A percentile compares a stretch with the other conserved stretches of the same genome.
Evolutionary conservation across 23 tunicate species (phyloP).

Genomic region (Ciona savignyi): DNA sequence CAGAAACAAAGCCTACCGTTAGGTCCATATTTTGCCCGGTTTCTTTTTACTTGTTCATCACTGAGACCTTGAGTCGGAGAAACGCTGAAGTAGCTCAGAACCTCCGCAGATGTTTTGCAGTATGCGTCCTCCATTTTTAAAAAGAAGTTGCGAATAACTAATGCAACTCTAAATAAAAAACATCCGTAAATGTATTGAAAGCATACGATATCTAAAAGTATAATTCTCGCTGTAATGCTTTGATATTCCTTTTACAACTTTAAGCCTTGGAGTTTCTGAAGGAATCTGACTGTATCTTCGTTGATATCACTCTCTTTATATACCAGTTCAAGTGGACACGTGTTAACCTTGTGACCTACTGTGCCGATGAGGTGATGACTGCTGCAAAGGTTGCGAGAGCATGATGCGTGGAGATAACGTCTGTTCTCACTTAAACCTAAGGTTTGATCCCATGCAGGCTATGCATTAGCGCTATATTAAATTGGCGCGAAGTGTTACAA

Average conservation of each 20-base stretch:
- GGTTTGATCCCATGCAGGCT: no score
- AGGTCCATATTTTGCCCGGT: constrained; percentile 67
- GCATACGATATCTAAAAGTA: no score
- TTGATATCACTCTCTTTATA: not conserved
- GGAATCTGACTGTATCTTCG: not conserved
- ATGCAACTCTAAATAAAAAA: not conserved
- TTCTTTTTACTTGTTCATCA: constrained; percentile 52
- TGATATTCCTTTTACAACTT: no score
- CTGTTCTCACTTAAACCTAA: no score
- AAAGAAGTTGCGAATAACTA: not conserved
- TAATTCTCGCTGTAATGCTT: no score
- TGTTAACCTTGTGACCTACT: not conserved
- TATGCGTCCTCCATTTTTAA: constrained; percentile 72
- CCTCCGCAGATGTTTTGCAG: constrained; percentile 58
- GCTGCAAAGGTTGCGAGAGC: not conserved
- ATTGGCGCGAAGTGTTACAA: no score
- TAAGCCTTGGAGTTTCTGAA: no score
- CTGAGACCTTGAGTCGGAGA: constrained; percentile 38
- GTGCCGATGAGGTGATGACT: constrained; percentile 1
- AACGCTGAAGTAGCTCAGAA: constrained; percentile 48
- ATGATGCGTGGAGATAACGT: no score
- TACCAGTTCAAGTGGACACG: not conserved
- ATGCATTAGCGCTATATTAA: no score
- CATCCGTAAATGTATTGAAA: no score
- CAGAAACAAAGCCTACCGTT: constrained; percentile 34